Base-by-base conservation (phyloP, 92 coral and sea anemone species). In the Umimayanthus chanpuru region DNA sequence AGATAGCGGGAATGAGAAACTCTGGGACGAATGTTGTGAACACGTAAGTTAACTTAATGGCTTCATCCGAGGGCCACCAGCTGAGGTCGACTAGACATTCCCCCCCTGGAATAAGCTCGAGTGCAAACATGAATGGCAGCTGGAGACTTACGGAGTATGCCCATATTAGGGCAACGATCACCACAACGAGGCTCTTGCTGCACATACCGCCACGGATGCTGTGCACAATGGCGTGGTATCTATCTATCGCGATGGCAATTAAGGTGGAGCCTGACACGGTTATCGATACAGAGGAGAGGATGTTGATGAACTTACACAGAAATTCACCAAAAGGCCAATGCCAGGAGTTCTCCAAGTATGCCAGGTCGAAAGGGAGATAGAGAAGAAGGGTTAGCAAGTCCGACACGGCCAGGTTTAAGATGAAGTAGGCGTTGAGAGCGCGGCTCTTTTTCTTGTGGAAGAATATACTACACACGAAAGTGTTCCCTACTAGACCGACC, bases 241-340 rank as follows among this genome's bases (percentile, higher is more conserved):
- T 90, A 73, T 94, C 97, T 56, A 85, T 68, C 26, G 95, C 92
- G 43, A 94, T 94, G 47, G 94, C 94, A 7, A 89, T 92, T 32
- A 94, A 85, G 50, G 94, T 92, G 10, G 92, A 56, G 28, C 97
- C 97, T 10, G 97, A 94, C 4, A 94, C 97, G 26, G 95, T 94
- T 2, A 94, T 93, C 3, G 97, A 94, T 36, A 94, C 71, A 25
- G 92, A 82, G 50, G 81, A 91, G 41, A 93, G 82, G 39, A 90
- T 88, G 86, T 93, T 94, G 74, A 94, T 94, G 53, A 94, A 79
- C 88, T 94, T 94, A 44, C 97, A 94, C 92, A 93, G 83, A 65
- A 92, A 92, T 21, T 89, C 85, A 21, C 97, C 97, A 74, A 94
- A 94, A 12, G 93, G 95, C 97, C 97, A 94, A 23, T 86, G 88